Evolutionary conservation across 1,140 invertebrate species (phyloP).

Genomic region (Steinernema khuongi): DNA sequence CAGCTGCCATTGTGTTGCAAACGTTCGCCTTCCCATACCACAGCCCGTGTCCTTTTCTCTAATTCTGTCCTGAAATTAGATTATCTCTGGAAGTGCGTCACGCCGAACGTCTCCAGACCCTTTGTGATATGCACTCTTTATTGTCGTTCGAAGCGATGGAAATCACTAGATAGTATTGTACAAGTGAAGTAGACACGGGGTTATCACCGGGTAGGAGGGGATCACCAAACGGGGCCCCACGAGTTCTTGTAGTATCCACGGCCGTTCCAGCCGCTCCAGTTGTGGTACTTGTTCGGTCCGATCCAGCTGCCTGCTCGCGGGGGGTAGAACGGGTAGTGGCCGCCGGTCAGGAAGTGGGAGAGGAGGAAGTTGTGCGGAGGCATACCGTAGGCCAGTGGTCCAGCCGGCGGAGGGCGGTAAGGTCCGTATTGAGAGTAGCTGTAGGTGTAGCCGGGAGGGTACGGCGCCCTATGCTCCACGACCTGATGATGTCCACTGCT

Average conservation of each 20-base stretch:
- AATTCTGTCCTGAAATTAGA: too few species aligned
- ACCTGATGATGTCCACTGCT: background rate
- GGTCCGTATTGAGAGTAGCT: slow-evolving; percentile 17
- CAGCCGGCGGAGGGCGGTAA: background rate
- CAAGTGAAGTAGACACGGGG: too few species aligned
- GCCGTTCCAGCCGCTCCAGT: slow-evolving; percentile 34
- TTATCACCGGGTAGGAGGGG: too few species aligned
- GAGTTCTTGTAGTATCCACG: slow-evolving; percentile 15
- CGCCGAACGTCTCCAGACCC: too few species aligned
- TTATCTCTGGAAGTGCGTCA: too few species aligned
- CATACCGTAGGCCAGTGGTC: slow-evolving; percentile 19
- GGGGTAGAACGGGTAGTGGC: slow-evolving; percentile 25
- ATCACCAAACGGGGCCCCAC: background rate
- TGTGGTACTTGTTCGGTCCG: slow-evolving; percentile 38
- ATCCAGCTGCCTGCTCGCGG: slow-evolving; percentile 22
- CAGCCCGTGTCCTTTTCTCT: too few species aligned
- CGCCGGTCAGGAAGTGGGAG: slow-evolving; percentile 16
- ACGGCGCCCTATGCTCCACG: background rate
- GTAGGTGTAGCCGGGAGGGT: slow-evolving; percentile 23
- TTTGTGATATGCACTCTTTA: too few species aligned
- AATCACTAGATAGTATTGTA: too few species aligned
- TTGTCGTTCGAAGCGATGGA: too few species aligned
- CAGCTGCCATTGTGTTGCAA: too few species aligned
- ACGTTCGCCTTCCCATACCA: too few species aligned
- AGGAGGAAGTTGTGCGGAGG: slow-evolving; percentile 25